Conservation (phyloP, 2,888 invertebrate genomes). For the Thecocarcelia acutangulata region DNA sequence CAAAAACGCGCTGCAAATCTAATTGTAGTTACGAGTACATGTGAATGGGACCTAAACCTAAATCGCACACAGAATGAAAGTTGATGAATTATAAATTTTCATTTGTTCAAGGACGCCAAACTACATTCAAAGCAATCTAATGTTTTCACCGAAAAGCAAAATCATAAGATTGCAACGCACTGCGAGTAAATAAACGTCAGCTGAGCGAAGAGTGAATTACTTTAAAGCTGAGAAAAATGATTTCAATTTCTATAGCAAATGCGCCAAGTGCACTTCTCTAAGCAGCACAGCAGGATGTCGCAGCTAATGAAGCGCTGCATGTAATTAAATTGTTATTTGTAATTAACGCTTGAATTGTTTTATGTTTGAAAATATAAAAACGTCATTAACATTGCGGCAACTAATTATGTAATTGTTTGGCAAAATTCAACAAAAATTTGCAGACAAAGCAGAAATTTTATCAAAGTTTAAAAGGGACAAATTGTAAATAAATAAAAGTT, state of each 20-base stretch:
- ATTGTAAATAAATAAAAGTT: too few species aligned
- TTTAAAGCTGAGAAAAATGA: neutral
- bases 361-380: neutral
- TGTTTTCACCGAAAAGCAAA: neutral
- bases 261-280: neutral
- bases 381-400: neutral
- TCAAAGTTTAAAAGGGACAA: too few species aligned
- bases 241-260: neutral
- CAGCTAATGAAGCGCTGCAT: conserved; percentile 1
- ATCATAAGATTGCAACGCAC: too few species aligned
- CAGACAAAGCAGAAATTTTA: too few species aligned
- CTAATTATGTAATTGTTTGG: conserved; percentile 11
- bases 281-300: conserved; percentile 22
- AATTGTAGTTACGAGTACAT: conserved; percentile 1
- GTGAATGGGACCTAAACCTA: neutral
- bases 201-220: neutral
- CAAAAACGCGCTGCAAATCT: neutral
- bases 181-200: too few species aligned
- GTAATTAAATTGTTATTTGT: neutral
- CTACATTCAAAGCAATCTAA: neutral
- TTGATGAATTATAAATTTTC: conserved; percentile 9
- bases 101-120: neutral
- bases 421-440: neutral
- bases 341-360: conserved; percentile 7
- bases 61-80: conserved; percentile 6